Conservation (phyloP, 1,140 invertebrate species). For the Diabrotica undecimpunctata region DNA sequence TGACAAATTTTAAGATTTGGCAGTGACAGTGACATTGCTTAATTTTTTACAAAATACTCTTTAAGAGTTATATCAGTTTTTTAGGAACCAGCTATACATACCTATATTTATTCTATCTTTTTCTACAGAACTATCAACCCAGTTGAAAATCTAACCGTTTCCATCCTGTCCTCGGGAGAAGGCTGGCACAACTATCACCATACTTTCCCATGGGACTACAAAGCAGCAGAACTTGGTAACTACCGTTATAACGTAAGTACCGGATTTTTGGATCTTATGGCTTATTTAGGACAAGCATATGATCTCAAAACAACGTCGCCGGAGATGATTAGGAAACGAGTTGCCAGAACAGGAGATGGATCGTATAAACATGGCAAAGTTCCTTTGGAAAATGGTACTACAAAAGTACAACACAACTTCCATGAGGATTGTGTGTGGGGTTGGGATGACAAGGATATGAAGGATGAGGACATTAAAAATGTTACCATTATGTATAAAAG, state of each 20-base stretch:
- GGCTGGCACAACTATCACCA: constrained; percentile 49
- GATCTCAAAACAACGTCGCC: constrained; percentile 57
- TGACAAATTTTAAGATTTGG: no score
- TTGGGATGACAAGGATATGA: no score
- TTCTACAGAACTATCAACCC: constrained; percentile 42
- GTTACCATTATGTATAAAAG: no score
- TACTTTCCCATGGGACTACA: constrained; percentile 72
- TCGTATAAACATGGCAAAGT: no score
- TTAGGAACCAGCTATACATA: no score
- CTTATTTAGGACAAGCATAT: constrained; percentile 39
- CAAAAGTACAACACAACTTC: no score
- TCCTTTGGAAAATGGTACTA: no score
- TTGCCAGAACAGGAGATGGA: constrained; percentile 7
- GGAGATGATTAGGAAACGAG: constrained; percentile 51
- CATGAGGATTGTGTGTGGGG: no score
- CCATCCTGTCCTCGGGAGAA: constrained; percentile 56
- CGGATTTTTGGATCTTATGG: constrained; percentile 43
- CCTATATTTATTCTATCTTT: constrained; percentile 43
- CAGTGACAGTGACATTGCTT: no score
- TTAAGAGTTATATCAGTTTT: no score
- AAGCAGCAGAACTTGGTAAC: constrained; percentile 62
- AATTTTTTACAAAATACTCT: no score
- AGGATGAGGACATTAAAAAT: no score
- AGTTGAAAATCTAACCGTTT: constrained; percentile 59
- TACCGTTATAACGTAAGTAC: constrained; percentile 55